A percentile compares a stretch with the other conserved stretches of the same genome.
Conservation (phyloP, 2,888 invertebrate genomes). For the Tachina lurida region DNA sequence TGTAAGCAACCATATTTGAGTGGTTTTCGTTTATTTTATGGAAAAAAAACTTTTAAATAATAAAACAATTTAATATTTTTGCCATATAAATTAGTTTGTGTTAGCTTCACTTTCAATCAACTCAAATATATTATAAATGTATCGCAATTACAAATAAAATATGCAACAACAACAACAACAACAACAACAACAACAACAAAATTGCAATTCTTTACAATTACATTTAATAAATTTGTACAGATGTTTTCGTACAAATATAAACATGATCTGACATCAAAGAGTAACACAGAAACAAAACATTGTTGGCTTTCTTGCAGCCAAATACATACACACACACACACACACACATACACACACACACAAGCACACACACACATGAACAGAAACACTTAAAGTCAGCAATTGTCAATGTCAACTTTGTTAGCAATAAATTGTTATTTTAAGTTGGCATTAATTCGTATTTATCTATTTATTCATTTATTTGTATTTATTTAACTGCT, state of each 20-base stretch:
- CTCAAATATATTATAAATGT: constrained; percentile 20
- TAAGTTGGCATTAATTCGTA: constrained; percentile 63
- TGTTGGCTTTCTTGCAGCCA: not conserved
- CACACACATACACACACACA: not conserved
- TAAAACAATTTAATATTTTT: constrained; percentile 8
- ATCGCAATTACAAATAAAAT: constrained; percentile 19
- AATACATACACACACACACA: not conserved
- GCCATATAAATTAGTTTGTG: constrained; percentile 25
- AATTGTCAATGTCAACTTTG: constrained; percentile 68
- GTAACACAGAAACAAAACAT: not conserved
- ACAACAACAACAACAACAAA: not conserved
- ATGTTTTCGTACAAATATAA: not conserved
- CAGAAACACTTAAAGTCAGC: constrained; percentile 38
- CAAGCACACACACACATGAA: not conserved
- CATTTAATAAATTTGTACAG: constrained; percentile 14
- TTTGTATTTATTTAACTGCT: constrained; percentile 41
- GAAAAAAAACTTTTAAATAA: not conserved
- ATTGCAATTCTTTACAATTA: not conserved
- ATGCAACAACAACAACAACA: not conserved
- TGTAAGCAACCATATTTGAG: not conserved
- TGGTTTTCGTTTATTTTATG: not conserved
- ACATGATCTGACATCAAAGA: constrained; percentile 36
- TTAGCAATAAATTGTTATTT: constrained; percentile 61
- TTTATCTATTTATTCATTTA: constrained; percentile 60
- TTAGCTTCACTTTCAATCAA: constrained; percentile 27